A percentile compares a stretch with the other conserved stretches of the same genome.
These are phyloP conservation scores for Drosophila quadrilineata DNA, from an alignment of 1,140 invertebrate species.

Conservation along the genomic window DNA sequence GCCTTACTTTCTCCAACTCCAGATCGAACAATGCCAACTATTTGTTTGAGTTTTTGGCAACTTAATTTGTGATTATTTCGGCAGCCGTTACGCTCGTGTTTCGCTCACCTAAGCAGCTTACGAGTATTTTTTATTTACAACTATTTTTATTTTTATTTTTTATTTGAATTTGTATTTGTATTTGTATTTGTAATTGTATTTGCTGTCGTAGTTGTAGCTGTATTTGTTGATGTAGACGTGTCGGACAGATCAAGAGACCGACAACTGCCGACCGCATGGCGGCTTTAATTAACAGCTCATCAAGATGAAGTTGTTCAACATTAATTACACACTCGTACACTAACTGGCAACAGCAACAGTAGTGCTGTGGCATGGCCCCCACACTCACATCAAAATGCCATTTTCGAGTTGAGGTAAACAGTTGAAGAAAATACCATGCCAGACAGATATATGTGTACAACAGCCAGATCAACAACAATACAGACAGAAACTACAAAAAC, in stretches of 20 bases:
- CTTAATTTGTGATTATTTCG: conserved; percentile 42
- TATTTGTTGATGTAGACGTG: neutral
- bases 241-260: neutral
- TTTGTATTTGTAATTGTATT: no score
- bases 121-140: no score
- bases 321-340: conserved; percentile 57
- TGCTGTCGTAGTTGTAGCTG: conserved; percentile 9
- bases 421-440: neutral
- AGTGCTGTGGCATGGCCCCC: conserved; percentile 27
- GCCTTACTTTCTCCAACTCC: conserved; percentile 58
- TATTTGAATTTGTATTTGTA: no score
- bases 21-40: conserved; percentile 57
- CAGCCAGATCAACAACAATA: neutral
- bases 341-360: conserved; percentile 11
- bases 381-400: conserved; percentile 47
- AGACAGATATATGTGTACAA: no score
- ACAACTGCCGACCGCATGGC: conserved; percentile 25
- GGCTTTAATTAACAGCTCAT: conserved; percentile 73
- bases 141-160: no score
- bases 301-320: conserved; percentile 68
- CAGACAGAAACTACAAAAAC: neutral
- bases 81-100: conserved; percentile 44
- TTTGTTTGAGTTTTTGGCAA: conserved; percentile 44
- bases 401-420: conserved; percentile 41
- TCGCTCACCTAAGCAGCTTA: conserved; percentile 63